These are phyloP conservation scores for Folsomia manolachei DNA, from an alignment of 2,888 invertebrate genomes.

Conservation along the genomic window DNA sequence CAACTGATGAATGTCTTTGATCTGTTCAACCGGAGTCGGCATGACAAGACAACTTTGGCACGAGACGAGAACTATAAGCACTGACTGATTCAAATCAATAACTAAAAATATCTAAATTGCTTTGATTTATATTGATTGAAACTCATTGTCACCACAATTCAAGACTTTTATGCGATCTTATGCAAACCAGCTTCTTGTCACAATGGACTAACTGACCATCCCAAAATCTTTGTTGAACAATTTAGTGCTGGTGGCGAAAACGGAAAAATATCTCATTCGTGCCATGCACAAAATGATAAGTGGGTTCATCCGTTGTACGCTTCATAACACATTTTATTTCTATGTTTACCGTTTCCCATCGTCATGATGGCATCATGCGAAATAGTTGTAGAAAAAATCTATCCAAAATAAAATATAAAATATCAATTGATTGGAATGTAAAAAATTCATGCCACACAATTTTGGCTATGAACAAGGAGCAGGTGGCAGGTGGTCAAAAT, in stretches of 20 bases:
- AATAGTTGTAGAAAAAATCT: background rate
- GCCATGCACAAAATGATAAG: background rate
- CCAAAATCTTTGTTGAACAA: background rate
- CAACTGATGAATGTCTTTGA: too few species aligned
- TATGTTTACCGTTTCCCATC: too few species aligned
- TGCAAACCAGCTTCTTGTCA: too few species aligned
- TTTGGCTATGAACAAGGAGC: background rate
- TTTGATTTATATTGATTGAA: background rate
- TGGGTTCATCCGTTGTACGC: background rate
- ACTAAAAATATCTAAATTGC: background rate
- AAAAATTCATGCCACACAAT: background rate
- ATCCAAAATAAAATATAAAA: background rate
- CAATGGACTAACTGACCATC: too few species aligned
- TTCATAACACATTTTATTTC: background rate
- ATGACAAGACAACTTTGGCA: background rate
- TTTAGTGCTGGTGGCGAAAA: too few species aligned
- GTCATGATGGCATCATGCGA: too few species aligned
- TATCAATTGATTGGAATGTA: too few species aligned
- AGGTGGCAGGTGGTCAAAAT: too few species aligned
- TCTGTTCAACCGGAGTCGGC: background rate
- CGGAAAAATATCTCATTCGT: background rate
- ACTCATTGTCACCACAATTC: background rate
- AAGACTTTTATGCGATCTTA: too few species aligned
- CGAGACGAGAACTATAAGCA: too few species aligned
- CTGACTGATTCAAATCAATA: too few species aligned